A percentile compares a stretch with the other conserved stretches of the same genome.
Evolutionary conservation across 2,888 invertebrate species (phyloP).

Genomic region (Diachrysia chrysitis): DNA sequence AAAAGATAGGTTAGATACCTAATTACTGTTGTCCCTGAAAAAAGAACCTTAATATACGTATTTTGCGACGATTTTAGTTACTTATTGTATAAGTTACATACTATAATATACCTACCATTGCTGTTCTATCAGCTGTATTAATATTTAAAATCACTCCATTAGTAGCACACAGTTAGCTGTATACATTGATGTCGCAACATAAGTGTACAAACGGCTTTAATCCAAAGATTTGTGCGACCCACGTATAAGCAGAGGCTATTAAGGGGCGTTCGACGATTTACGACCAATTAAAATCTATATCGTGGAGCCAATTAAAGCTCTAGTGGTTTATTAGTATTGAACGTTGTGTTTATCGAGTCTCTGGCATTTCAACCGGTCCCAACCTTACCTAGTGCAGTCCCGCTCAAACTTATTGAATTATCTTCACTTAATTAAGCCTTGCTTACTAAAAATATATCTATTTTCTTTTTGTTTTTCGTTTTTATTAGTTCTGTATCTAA

Average conservation of each 20-base stretch:
- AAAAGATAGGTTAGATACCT: too few species aligned
- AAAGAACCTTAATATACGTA: too few species aligned
- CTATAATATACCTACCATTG: background rate
- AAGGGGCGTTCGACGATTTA: conserved; percentile 77
- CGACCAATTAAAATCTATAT: conserved; percentile 87
- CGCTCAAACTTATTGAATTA: conserved; percentile 52
- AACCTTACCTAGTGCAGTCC: conserved; percentile 47
- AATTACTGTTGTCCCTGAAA: too few species aligned
- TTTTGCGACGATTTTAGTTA: background rate
- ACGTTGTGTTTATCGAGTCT: conserved; percentile 71
- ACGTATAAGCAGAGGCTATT: conserved; percentile 71
- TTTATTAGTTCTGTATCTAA: conserved; percentile 31
- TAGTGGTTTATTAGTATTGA: conserved; percentile 80
- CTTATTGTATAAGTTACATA: background rate
- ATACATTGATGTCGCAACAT: conserved; percentile 14
- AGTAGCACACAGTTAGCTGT: conserved; percentile 17
- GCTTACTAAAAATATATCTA: conserved; percentile 43
- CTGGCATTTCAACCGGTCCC: conserved; percentile 65
- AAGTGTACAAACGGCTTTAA: conserved; percentile 63
- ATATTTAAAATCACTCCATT: background rate
- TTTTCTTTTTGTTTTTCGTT: conserved; percentile 28
- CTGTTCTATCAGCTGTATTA: background rate
- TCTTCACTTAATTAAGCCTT: conserved; percentile 57
- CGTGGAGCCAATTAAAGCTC: conserved; percentile 83
- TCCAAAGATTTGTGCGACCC: conserved; percentile 67